Percentiles rank a stretch among this genome's conserved stretches.
These are phyloP conservation scores for Myotis findleyi DNA, from an alignment of 2,797 vertebrate genomes.

Conservation along the genomic window DNA sequence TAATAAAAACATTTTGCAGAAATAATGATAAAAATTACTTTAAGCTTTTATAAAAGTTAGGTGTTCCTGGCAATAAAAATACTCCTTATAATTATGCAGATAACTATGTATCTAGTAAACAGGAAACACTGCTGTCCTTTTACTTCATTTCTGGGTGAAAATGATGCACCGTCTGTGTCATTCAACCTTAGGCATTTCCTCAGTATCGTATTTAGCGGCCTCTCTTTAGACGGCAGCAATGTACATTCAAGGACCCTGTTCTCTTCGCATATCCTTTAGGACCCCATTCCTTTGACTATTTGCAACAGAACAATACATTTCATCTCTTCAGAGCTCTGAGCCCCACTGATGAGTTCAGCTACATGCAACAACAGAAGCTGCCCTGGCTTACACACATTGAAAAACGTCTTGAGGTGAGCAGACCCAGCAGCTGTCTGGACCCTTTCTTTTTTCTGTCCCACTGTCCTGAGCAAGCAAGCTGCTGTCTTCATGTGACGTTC, in stretches of 20 bases:
- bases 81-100: constrained; percentile 45
- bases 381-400: neutral
- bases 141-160: neutral
- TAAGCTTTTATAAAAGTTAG: constrained; percentile 74
- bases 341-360: neutral
- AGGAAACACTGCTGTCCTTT: constrained; percentile 4
- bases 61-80: constrained; percentile 74
- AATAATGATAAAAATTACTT: constrained; percentile 83
- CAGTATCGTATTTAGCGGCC: neutral
- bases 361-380: neutral
- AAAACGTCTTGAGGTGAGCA: neutral
- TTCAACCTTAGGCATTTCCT: neutral
- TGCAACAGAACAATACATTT: neutral
- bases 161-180: neutral
- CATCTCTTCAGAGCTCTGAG: neutral
- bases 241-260: neutral
- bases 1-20: constrained; percentile 82
- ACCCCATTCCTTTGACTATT: neutral
- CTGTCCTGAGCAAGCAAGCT: neutral
- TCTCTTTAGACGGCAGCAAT: neutral
- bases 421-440: neutral
- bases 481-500: rapidly evolving
- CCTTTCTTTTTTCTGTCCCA: neutral
- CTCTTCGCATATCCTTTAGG: neutral
- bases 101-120: constrained; percentile 38